phyloP scores from a whole-genome alignment of 2,797 vertebrate species.

The Sarcoramphus papa region DNA sequence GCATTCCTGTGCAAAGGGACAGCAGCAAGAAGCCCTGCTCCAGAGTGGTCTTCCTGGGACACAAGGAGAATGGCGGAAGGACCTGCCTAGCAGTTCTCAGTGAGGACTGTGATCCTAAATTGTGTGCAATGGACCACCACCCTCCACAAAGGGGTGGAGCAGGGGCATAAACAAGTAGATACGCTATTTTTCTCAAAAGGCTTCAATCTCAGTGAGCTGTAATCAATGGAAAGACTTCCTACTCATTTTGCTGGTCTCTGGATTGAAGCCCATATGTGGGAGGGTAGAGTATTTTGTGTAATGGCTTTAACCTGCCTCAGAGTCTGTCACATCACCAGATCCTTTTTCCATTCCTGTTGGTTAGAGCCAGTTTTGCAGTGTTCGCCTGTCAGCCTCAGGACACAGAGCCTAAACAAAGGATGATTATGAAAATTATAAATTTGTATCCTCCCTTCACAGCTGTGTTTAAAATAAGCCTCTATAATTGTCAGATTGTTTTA shows the following conservation, averaged over 20 bases:
- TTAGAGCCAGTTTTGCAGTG: background rate
- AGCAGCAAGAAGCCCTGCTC: background rate
- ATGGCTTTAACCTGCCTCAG: background rate
- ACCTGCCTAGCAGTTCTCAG: background rate
- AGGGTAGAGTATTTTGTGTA: background rate
- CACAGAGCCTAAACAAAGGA: background rate
- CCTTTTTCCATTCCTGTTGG: background rate
- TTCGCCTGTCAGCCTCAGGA: background rate
- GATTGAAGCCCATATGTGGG: background rate
- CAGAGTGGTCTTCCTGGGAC: background rate
- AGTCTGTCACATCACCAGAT: background rate
- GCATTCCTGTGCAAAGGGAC: background rate
- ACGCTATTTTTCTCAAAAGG: background rate
- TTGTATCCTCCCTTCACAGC: background rate
- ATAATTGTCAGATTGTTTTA: background rate
- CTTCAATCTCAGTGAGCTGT: background rate
- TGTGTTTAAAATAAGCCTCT: background rate
- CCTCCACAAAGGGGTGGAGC: background rate
- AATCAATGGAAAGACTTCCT: background rate
- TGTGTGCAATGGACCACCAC: background rate
- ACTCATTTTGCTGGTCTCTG: background rate
- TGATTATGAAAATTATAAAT: background rate
- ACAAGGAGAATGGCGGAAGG: background rate
- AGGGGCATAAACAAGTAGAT: background rate
- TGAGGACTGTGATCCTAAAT: background rate